Evolutionary conservation across 2,797 vertebrate species (phyloP).

Genomic region (Oreochromis grahami): DNA sequence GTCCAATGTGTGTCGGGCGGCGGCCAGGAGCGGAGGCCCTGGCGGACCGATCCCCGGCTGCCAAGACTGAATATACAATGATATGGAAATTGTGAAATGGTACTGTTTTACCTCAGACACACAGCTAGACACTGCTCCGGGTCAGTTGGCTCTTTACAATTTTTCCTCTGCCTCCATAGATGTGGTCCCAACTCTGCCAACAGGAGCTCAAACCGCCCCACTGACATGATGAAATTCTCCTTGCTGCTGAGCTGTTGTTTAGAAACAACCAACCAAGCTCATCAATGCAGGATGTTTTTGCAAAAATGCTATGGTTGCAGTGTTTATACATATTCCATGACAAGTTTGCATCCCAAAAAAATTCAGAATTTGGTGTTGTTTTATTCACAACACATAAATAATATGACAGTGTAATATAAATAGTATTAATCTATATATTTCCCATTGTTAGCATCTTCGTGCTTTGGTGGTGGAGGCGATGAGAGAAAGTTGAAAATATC

Average conservation of each 20-base stretch:
- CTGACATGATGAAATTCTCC: not conserved
- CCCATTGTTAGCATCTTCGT: not conserved
- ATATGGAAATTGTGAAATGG: not conserved
- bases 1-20: no score
- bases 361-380: not conserved
- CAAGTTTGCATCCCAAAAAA: not conserved
- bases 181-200: not conserved
- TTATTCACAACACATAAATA: not conserved
- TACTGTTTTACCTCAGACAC: not conserved
- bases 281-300: not conserved
- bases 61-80: not conserved
- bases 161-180: rapidly evolving
- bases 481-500: not conserved
- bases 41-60: no score
- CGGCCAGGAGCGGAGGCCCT: no score
- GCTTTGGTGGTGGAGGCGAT: not conserved
- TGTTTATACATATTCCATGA: not conserved
- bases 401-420: not conserved
- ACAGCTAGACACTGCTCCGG: not conserved
- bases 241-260: not conserved
- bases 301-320: not conserved
- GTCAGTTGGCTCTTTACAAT: not conserved
- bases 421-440: not conserved
- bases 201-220: not conserved
- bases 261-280: not conserved